Evolutionary conservation across 2,888 invertebrate genomes (phyloP).

Genomic region (Oligia fasciuncula): DNA sequence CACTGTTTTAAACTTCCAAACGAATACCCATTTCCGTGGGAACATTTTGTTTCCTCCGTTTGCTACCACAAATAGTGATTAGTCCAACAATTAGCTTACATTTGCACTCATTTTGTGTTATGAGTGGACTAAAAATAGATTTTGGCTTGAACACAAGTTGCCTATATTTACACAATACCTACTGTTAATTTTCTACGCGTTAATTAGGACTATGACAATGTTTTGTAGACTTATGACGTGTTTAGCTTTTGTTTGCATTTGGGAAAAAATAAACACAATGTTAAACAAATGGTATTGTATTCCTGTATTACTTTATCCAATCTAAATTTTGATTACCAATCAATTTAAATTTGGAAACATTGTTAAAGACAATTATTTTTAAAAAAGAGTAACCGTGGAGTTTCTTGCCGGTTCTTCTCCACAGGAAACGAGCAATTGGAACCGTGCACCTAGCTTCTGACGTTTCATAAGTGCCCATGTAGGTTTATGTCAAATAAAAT

Average conservation of each 20-base stretch:
- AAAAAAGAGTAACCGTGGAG: no score
- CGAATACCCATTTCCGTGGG: conserved; percentile 34
- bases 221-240: background rate
- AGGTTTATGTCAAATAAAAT: no score
- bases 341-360: no score
- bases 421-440: no score
- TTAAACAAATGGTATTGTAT: background rate
- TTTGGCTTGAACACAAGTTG: conserved; percentile 47
- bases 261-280: background rate
- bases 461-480: no score
- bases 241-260: background rate
- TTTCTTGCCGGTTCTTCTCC: no score
- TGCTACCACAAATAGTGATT: conserved; percentile 47
- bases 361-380: no score
- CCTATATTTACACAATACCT: conserved; percentile 25
- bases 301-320: background rate
- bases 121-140: conserved; percentile 53
- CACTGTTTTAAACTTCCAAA: conserved; percentile 37
- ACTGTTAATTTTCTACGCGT: conserved; percentile 18
- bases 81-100: conserved; percentile 37
- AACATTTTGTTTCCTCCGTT: conserved; percentile 37
- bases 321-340: no score
- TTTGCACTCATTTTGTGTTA: conserved; percentile 53
- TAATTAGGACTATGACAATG: conserved; percentile 16
- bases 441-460: no score